phyloP scores from a whole-genome alignment of 2,113 vertebrate genomes.

The Rhadina sibilatrix region DNA sequence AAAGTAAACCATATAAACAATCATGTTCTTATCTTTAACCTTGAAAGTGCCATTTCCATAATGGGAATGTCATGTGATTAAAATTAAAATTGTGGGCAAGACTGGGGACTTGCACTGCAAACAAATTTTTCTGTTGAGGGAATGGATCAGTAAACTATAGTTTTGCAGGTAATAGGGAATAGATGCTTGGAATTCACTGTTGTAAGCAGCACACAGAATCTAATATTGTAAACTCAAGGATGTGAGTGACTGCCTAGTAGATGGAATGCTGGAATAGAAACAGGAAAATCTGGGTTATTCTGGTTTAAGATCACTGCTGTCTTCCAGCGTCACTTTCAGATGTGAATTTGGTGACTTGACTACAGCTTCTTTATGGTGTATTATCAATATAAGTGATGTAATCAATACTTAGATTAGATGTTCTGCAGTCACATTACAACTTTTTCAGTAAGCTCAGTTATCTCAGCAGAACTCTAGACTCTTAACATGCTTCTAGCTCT shows the following conservation, averaged over 20 bases:
- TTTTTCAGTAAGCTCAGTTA: neutral
- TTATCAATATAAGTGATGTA: neutral
- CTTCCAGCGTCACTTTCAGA: neutral
- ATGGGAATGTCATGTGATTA: neutral
- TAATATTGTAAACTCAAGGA: neutral
- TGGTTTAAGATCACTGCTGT: rapidly evolving
- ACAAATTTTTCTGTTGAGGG: neutral
- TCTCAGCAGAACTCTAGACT: neutral
- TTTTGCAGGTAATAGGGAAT: neutral
- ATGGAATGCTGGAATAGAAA: neutral
- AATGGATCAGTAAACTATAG: neutral
- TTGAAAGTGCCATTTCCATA: neutral
- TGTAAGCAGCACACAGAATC: neutral
- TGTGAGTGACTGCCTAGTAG: neutral
- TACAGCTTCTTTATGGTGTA: neutral
- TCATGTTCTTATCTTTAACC: neutral
- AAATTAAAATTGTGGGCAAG: neutral
- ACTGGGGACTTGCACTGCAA: neutral
- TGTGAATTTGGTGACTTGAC: neutral
- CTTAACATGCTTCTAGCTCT: neutral
- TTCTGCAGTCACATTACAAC: neutral
- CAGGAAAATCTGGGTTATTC: neutral
- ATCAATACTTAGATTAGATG: neutral
- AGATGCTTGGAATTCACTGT: neutral
- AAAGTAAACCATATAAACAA: neutral